These are phyloP conservation scores for Agrotis ipsilon DNA, from an alignment of 2,888 invertebrate species.

Conservation along the genomic window DNA sequence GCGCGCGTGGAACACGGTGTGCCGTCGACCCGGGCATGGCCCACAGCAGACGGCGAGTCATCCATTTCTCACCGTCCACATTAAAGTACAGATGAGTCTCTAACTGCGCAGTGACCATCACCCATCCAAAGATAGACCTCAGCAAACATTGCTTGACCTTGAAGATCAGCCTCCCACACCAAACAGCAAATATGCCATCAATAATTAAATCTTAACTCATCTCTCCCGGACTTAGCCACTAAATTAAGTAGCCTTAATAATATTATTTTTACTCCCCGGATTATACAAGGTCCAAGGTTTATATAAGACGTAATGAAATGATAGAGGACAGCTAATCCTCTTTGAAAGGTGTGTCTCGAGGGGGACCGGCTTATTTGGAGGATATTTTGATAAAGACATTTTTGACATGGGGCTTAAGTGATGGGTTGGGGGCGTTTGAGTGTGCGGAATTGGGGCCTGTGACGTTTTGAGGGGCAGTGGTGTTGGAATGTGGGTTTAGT, in stretches of 20 bases:
- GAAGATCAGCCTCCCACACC: too few species aligned
- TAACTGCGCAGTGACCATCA: too few species aligned
- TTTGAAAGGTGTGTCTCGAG: conserved; percentile 55
- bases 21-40: too few species aligned
- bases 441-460: conserved; percentile 14
- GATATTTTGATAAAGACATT: conserved; percentile 48
- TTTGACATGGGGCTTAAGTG: conserved; percentile 42
- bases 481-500: neutral
- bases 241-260: conserved; percentile 16
- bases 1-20: too few species aligned
- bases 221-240: neutral
- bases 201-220: conserved; percentile 10
- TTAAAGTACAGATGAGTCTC: too few species aligned
- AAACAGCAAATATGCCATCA: neutral
- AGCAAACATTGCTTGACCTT: too few species aligned
- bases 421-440: conserved; percentile 27
- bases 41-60: too few species aligned
- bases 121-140: too few species aligned
- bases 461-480: neutral
- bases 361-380: conserved; percentile 34
- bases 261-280: conserved; percentile 46
- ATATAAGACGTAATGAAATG: conserved; percentile 57
- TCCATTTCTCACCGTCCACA: too few species aligned
- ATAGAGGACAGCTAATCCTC: conserved; percentile 54
- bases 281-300: conserved; percentile 31